A percentile compares a stretch with the other conserved stretches of the same genome.
Evolutionary conservation across 2,113 vertebrate genomes (phyloP).

Genomic region (Gadus chalcogrammus): DNA sequence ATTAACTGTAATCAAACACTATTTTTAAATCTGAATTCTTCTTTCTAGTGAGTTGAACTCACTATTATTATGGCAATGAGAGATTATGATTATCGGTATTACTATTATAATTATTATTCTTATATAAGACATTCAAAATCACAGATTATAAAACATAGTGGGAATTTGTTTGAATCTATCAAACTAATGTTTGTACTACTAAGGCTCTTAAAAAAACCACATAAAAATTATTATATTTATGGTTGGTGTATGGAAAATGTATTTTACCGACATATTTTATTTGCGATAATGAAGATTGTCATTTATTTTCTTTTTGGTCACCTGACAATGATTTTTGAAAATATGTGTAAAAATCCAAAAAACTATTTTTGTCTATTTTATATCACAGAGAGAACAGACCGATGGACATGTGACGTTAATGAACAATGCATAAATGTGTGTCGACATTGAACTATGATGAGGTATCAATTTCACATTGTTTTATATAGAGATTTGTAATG

Average conservation of each 20-base stretch:
- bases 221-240: neutral
- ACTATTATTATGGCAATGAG: too few relatives aligned
- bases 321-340: slow-evolving; percentile 51
- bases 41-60: slow-evolving; percentile 36
- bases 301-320: slow-evolving; percentile 59
- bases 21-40: slow-evolving; percentile 19
- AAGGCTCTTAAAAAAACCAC: slow-evolving; percentile 39
- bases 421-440: slow-evolving; percentile 52
- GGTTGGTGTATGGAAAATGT: slow-evolving; percentile 40
- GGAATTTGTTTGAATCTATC: neutral
- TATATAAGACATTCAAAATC: slow-evolving; percentile 3
- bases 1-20: slow-evolving; percentile 30
- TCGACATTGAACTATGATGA: slow-evolving; percentile 36
- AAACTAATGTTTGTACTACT: neutral
- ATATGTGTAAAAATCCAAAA: slow-evolving; percentile 56
- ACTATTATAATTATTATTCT: slow-evolving; percentile 14
- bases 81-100: slow-evolving; percentile 12
- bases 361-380: slow-evolving; percentile 73
- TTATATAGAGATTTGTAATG: slow-evolving; percentile 59
- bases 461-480: slow-evolving; percentile 34
- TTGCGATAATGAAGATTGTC: slow-evolving; percentile 48
- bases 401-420: slow-evolving; percentile 53
- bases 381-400: slow-evolving; percentile 51
- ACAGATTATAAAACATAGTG: slow-evolving; percentile 12
- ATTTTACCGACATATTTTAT: slow-evolving; percentile 64